Evolutionary conservation across 2,113 vertebrate genomes (phyloP).

Genomic region (Columbina picui): DNA sequence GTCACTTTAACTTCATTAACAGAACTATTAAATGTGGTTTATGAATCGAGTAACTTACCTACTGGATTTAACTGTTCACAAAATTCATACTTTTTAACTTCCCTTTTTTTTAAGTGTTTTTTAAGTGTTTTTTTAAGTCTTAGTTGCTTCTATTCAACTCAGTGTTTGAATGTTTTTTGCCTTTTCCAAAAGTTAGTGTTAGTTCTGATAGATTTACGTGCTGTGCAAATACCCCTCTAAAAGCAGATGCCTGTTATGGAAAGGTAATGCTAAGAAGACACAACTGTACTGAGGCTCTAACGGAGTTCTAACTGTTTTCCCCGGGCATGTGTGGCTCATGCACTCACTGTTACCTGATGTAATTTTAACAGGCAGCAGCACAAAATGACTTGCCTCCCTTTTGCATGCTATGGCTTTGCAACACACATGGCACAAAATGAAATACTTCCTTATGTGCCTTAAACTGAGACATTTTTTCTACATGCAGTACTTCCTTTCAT

Average conservation of each 20-base stretch:
- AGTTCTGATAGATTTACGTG: neutral
- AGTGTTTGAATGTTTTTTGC: neutral
- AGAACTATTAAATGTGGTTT: neutral
- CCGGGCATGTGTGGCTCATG: neutral
- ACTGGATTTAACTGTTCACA: neutral
- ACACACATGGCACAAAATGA: neutral
- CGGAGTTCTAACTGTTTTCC: neutral
- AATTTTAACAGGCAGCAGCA: neutral
- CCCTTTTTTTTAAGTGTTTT: neutral
- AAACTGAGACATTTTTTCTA: neutral
- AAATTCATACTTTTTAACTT: neutral
- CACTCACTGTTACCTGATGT: rapidly evolving
- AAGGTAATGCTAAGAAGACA: neutral
- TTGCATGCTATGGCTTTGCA: neutral
- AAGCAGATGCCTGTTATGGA: neutral
- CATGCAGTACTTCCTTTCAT: neutral
- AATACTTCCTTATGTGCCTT: neutral
- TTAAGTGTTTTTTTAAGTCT: neutral
- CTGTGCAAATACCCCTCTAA: neutral
- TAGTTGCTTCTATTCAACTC: neutral
- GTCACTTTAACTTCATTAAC: neutral
- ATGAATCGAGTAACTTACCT: rapidly evolving
- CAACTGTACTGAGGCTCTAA: rapidly evolving
- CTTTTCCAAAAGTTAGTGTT: neutral
- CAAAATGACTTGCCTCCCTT: neutral